Conservation (phyloP, 2,113 vertebrate species). For the Labeo rohita region DNA sequence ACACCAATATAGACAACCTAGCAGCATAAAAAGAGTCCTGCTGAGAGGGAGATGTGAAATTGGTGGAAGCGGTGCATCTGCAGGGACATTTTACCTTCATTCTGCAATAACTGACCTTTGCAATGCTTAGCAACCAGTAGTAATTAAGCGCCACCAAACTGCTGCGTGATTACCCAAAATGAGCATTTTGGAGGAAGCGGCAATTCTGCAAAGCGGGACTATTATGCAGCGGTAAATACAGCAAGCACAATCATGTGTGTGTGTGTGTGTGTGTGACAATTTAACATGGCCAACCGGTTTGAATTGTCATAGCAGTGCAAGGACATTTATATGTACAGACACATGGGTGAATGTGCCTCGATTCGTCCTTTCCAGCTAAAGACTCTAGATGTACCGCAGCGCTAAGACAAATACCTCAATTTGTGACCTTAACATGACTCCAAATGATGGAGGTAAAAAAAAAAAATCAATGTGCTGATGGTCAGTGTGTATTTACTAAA, state of each 20-base stretch:
- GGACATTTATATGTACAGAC: background rate
- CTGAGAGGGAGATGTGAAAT: conserved; percentile 84
- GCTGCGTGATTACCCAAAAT: conserved; percentile 94
- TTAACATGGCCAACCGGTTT: background rate
- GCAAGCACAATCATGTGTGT: conserved; percentile 86
- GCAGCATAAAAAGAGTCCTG: conserved; percentile 82
- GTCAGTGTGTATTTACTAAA: conserved; percentile 1
- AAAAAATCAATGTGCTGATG: conserved; percentile 36
- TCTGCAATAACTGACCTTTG: conserved; percentile 97
- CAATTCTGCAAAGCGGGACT: conserved; percentile 89
- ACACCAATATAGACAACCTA: conserved; percentile 68
- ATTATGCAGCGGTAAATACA: conserved; percentile 92
- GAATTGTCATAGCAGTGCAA: background rate
- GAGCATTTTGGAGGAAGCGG: conserved; percentile 90
- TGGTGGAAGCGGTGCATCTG: conserved; percentile 72
- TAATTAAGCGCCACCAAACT: conserved; percentile 93
- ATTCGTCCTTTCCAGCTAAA: background rate
- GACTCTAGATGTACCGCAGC: background rate
- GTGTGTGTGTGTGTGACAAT: conserved; percentile 60
- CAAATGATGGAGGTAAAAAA: conserved; percentile 1
- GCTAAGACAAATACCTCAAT: background rate
- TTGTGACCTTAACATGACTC: background rate
- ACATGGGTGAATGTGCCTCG: background rate
- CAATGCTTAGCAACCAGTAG: conserved; percentile 90
- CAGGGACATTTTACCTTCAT: conserved; percentile 76